Percentiles rank a stretch among this genome's conserved stretches.
phyloP scores from a whole-genome alignment of 1,140 invertebrate genomes.

The Cylas formicarius region DNA sequence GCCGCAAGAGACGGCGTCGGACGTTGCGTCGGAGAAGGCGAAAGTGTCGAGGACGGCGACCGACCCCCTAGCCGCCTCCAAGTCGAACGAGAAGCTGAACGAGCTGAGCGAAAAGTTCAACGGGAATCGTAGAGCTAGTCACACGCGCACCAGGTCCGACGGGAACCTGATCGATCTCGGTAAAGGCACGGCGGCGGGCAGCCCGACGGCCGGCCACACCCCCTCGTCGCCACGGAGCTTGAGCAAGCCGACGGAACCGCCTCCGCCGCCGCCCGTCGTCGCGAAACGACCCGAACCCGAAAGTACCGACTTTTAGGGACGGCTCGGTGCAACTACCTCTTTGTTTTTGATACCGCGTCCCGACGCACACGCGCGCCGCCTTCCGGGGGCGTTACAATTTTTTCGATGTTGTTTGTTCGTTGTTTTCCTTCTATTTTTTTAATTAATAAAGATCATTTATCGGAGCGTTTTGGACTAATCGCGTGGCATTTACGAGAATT shows the following conservation, averaged over 20 bases:
- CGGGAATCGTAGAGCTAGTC: constrained; percentile 17
- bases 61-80: background rate
- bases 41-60: background rate
- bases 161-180: constrained; percentile 35
- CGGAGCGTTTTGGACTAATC: too few species aligned
- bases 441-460: too few species aligned
- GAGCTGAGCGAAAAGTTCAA: constrained; percentile 11
- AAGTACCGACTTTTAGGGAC: constrained; percentile 32
- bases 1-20: background rate
- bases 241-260: constrained; percentile 38
- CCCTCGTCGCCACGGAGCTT: constrained; percentile 34
- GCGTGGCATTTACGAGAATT: too few species aligned
- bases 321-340: too few species aligned
- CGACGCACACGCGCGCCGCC: too few species aligned
- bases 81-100: constrained; percentile 31
- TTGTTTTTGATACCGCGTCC: too few species aligned
- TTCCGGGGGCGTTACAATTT: too few species aligned
- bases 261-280: constrained; percentile 38
- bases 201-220: constrained; percentile 15
- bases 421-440: too few species aligned
- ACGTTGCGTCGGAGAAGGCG: background rate
- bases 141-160: constrained; percentile 37
- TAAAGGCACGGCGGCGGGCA: background rate
- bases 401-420: too few species aligned
- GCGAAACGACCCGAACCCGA: constrained; percentile 27